phyloP scores from a whole-genome alignment of 2,797 vertebrate species.

The Esox masquinongy region DNA sequence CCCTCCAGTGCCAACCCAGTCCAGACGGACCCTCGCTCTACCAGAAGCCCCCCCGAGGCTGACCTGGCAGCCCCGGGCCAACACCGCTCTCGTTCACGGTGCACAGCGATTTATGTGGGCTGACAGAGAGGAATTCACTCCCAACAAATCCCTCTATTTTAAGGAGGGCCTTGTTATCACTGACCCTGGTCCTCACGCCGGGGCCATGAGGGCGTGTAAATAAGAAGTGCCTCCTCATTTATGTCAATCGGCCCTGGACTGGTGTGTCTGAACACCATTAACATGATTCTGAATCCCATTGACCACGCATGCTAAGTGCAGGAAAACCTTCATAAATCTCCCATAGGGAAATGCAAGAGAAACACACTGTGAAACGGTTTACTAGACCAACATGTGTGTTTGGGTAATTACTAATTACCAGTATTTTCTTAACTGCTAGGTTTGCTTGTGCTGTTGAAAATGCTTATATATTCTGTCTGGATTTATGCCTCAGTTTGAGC shows the following conservation, averaged over 20 bases:
- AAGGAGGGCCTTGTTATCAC: slow-evolving; percentile 71
- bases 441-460: slow-evolving; percentile 24
- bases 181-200: slow-evolving; percentile 65
- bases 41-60: slow-evolving; percentile 50
- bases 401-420: slow-evolving; percentile 12
- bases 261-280: neutral
- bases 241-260: slow-evolving; percentile 29
- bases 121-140: slow-evolving; percentile 78
- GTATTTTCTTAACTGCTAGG: slow-evolving; percentile 15
- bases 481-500: slow-evolving; percentile 51
- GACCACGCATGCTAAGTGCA: neutral
- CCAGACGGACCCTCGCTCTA: slow-evolving; percentile 20
- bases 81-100: slow-evolving; percentile 59
- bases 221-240: slow-evolving; percentile 50
- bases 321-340: slow-evolving; percentile 19
- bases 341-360: neutral
- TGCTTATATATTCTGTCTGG: slow-evolving; percentile 17
- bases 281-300: slow-evolving; percentile 18
- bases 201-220: slow-evolving; percentile 61
- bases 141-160: slow-evolving; percentile 68
- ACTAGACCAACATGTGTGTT: slow-evolving; percentile 4
- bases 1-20: slow-evolving; percentile 25
- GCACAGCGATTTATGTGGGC: slow-evolving; percentile 71
- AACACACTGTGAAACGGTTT: slow-evolving; percentile 15
- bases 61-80: slow-evolving; percentile 33